Conservation (phyloP, 2,113 vertebrate species). For the Micronycteris hirsuta region DNA sequence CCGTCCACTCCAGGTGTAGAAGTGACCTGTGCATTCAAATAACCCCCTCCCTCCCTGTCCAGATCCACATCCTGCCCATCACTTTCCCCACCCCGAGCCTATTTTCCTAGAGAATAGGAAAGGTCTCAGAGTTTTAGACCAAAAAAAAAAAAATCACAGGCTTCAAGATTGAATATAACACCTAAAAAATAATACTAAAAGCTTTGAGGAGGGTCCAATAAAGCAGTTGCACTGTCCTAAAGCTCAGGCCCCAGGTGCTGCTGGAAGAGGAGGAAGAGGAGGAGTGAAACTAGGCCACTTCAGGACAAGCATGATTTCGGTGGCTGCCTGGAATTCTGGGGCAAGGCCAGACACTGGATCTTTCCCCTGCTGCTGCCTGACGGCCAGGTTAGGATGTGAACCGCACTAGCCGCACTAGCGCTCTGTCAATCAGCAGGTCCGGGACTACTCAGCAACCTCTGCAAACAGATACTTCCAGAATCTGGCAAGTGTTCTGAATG, state of each 20-base stretch:
- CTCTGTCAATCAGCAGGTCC: background rate
- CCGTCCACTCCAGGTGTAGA: accelerated
- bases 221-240: background rate
- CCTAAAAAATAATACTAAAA: background rate
- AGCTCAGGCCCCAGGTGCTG: background rate
- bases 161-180: background rate
- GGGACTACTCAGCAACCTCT: background rate
- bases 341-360: accelerated
- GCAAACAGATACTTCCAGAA: background rate
- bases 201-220: background rate
- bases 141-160: background rate
- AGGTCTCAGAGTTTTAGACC: background rate
- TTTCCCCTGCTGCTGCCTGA: background rate
- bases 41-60: too few relatives aligned
- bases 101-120: background rate
- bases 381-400: accelerated
- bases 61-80: accelerated
- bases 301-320: too few relatives aligned
- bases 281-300: background rate
- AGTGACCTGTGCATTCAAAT: too few relatives aligned
- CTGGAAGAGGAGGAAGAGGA: background rate
- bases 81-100: background rate
- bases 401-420: accelerated
- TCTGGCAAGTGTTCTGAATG: background rate
- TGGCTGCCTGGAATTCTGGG: background rate